These are phyloP conservation scores for Etheostoma perlongum DNA, from an alignment of 2,797 vertebrate genomes.

Conservation along the genomic window DNA sequence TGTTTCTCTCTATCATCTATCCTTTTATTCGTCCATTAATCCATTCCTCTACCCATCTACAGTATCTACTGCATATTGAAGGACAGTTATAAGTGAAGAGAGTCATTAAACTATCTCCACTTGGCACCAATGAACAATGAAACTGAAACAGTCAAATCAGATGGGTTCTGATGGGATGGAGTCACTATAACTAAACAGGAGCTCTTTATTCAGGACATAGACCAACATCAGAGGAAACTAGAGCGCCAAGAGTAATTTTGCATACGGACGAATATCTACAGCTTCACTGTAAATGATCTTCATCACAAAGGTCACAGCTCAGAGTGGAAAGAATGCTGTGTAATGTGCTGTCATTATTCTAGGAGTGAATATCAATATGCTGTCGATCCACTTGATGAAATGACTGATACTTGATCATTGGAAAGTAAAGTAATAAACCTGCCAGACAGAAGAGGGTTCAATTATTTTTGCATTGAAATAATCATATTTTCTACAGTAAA, in stretches of 20 bases:
- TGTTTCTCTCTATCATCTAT: neutral
- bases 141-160: slow-evolving; percentile 41
- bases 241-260: slow-evolving; percentile 68
- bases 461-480: too few species aligned
- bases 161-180: slow-evolving; percentile 53
- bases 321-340: neutral
- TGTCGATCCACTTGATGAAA: neutral
- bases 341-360: slow-evolving; percentile 16
- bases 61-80: too few species aligned
- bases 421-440: neutral
- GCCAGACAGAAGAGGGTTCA: too few species aligned
- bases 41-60: neutral
- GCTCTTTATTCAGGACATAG: slow-evolving; percentile 60
- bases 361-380: neutral
- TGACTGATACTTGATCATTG: neutral
- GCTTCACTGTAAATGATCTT: slow-evolving; percentile 46
- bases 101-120: too few species aligned
- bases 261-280: slow-evolving; percentile 15
- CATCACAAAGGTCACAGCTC: slow-evolving; percentile 33
- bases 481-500: too few species aligned
- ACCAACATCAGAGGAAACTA: slow-evolving; percentile 52
- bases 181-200: slow-evolving; percentile 72
- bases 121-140: too few species aligned
- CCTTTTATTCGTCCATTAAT: neutral
- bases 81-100: neutral